A percentile compares a stretch with the other conserved stretches of the same genome.
These are phyloP conservation scores for Rapana venosa DNA, from an alignment of 2,888 invertebrate species.

Conservation along the genomic window DNA sequence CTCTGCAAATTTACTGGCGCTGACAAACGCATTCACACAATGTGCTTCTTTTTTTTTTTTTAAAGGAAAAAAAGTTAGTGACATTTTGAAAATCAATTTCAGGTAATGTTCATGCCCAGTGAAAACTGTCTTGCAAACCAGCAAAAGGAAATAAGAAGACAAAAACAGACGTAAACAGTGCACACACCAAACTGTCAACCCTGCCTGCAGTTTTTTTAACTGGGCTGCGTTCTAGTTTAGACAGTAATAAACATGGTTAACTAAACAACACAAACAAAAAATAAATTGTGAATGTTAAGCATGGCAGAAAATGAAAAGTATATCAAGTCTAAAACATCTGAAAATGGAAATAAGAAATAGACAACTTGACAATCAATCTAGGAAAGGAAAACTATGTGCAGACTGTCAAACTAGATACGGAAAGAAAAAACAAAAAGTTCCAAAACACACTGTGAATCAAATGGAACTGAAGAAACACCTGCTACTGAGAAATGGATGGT, in stretches of 20 bases:
- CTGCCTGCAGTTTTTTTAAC: background rate
- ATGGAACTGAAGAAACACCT: background rate
- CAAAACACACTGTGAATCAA: background rate
- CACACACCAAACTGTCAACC: too few species aligned
- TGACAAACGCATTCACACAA: too few species aligned
- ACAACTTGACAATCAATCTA: background rate
- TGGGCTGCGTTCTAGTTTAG: background rate
- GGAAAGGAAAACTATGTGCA: background rate
- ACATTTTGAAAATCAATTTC: too few species aligned
- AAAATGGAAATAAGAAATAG: background rate
- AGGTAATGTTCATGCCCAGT: too few species aligned
- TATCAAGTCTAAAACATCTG: background rate
- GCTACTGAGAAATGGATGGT: constrained; percentile 33
- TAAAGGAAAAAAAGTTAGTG: too few species aligned
- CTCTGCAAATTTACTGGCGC: too few species aligned
- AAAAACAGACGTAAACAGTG: too few species aligned
- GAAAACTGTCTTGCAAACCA: too few species aligned
- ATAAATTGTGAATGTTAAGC: background rate
- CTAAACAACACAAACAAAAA: background rate
- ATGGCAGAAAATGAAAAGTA: background rate
- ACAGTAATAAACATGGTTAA: background rate
- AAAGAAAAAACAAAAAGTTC: background rate
- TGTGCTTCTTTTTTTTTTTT: too few species aligned
- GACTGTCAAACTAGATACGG: background rate
- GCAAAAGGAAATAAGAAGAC: too few species aligned